Base-by-base conservation (phyloP, 2,797 vertebrate species). In the Apodemus agrarius region DNA sequence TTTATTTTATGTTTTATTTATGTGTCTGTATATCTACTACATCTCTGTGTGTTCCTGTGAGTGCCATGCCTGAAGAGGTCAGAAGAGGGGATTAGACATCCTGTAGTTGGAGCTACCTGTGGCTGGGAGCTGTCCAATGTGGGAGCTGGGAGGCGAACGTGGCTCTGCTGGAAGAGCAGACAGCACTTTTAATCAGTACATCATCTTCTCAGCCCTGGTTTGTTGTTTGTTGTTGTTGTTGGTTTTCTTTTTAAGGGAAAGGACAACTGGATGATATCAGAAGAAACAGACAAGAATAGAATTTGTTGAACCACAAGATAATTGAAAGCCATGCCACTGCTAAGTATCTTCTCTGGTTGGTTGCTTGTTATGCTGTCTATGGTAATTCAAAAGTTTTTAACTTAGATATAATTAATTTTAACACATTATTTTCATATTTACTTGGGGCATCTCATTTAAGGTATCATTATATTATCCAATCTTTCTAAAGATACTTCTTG, bases 401-500 rank as follows among this genome's bases (percentile, higher is more conserved):
- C 59, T 43, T 90, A 43, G 29, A 78, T 72, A 26, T 61, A 82
- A 37, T 83, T 61, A 87, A 80, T 24, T 61, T 63, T 78, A 83
- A 80, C 13, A 63, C 8, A 54, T 63, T 84, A 22, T 92, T 79
- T 76, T 94, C 22, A 57, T 37, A 63, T 92, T 92, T 80, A n/a
- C 22, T 79, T 57, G 74, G 67, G 3, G 17, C 11, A 31, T 63
- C 43, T 54, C 80, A 26, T 3, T 61, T 79, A 83, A 83, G 26
- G 31, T 40, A 43, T 40, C 3, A 34, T 82, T 61, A 74, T 52
- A 86, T 95, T 52, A 74, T 22, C n/a, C 31, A 34, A 69, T 91
- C 13, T 96, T 94, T 40, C 61, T 86, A 90, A 93, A 87, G 52
- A 57, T 46, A 80, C 43, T 72, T 78, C 29, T 69, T 87, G 31